phyloP scores from a whole-genome alignment of 2,113 vertebrate species.

The Spheniscus mendiculus region DNA sequence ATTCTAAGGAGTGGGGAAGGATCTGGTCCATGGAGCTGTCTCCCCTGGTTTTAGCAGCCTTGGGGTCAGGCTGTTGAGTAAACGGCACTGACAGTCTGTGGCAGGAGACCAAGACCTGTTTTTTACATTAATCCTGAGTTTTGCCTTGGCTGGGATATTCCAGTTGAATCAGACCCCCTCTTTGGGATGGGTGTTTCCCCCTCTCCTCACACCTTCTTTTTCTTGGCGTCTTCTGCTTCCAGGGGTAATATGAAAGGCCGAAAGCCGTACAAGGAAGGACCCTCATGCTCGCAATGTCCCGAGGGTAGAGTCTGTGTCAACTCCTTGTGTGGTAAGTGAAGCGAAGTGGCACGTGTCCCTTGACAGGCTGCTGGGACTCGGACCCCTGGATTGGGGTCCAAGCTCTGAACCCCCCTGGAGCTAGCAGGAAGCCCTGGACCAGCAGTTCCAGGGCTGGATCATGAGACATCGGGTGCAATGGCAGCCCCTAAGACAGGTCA shows the following conservation, averaged over 20 bases:
- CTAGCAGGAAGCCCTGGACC: background rate
- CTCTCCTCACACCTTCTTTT: background rate
- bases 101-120: background rate
- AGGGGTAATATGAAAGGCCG: conserved; percentile 71
- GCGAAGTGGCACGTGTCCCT: rapidly evolving
- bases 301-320: conserved; percentile 48
- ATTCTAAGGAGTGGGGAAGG: background rate
- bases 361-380: background rate
- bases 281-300: conserved; percentile 60
- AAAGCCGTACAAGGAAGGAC: conserved; percentile 68
- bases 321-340: conserved; percentile 72
- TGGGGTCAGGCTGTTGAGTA: background rate
- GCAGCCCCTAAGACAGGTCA: background rate
- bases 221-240: background rate
- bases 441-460: background rate
- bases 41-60: background rate
- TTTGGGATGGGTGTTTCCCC: background rate
- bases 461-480: background rate
- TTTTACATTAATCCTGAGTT: background rate
- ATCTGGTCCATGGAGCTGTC: background rate
- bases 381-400: background rate
- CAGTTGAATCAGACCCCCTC: background rate
- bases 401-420: background rate
- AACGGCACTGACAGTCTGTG: background rate
- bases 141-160: background rate